Evolutionary conservation across 2,888 invertebrate species (phyloP), one percentile per base, ranked within the genome.

Genomic region (Polyommatus iphigenia): DNA sequence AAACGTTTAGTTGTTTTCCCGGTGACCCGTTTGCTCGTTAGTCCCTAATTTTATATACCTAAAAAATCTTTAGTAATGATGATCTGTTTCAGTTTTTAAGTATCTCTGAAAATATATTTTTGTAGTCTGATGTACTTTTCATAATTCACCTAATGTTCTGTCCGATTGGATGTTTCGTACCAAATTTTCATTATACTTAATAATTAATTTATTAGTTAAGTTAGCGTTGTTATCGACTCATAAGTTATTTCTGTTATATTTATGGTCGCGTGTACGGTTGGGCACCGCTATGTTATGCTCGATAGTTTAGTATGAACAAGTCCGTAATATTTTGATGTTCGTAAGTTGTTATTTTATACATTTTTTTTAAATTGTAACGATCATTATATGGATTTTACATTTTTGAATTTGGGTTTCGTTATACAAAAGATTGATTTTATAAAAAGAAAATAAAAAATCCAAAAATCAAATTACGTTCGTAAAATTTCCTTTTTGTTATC

Each of bases 101-200:
- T 24, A 10, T 62, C 62, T 62, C 1, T 13, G 10, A 24, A 59
- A n/a, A n/a, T n/a, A n/a, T n/a, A n/a, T n/a, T 29, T 67, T 29
- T 67, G 29, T 67, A 67, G 50, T 50, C 73, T 67, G 67, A 62
- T 46, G 50, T 29, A 29, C 18, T 10, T 29, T 78, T 71, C 78
- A 71, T 67, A 67, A 62, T 73, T 78, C 71, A 75, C 80, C 77
- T 78, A 79, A 76, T 78, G 77, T 80, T 81, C 85, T 89, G 80
- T 91, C 92, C 77, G 83, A 91, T 91, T 91, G 91, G 92, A 91
- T 91, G 91, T 89, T 80, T 88, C 85, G 87, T 89, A 92, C 92
- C 92, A 92, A 91, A 91, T 85, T 89, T 77, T 83, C 81, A 81
- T 82, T 82, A 72, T 81, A 80, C n/a, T n/a, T n/a, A n/a, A n/a